phyloP scores from a whole-genome alignment of 1,140 invertebrate genomes.

The Bombyx mori region ASM3026992v2 NC_085117.1:5270501-5271000 shows the following conservation, averaged over 20 bases:
- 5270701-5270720: constrained; percentile 41
- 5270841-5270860: constrained; percentile 38
- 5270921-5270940: too few species aligned
- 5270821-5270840: constrained; percentile 50
- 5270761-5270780: constrained; percentile 42
- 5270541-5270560: constrained; percentile 33
- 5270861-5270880: constrained; percentile 50
- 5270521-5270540: constrained; percentile 24
- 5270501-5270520: constrained; percentile 1
- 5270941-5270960: too few species aligned
- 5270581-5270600: constrained; percentile 39
- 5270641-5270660: constrained; percentile 41
- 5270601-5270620: constrained; percentile 47
- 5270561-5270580: constrained; percentile 46
- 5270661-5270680: constrained; percentile 16
- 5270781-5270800: constrained; percentile 5
- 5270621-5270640: constrained; percentile 51
- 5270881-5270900: constrained; percentile 22
- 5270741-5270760: constrained; percentile 26
- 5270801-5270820: constrained; percentile 30
- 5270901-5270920: too few species aligned
- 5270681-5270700: constrained; percentile 21
- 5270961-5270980: too few species aligned
- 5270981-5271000: too few species aligned
- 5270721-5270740: constrained; percentile 49